A percentile compares a stretch with the other conserved stretches of the same genome.
These are phyloP conservation scores for Elymnias hypermnestra DNA, from an alignment of 1,140 invertebrate species.

Conservation along the genomic window DNA sequence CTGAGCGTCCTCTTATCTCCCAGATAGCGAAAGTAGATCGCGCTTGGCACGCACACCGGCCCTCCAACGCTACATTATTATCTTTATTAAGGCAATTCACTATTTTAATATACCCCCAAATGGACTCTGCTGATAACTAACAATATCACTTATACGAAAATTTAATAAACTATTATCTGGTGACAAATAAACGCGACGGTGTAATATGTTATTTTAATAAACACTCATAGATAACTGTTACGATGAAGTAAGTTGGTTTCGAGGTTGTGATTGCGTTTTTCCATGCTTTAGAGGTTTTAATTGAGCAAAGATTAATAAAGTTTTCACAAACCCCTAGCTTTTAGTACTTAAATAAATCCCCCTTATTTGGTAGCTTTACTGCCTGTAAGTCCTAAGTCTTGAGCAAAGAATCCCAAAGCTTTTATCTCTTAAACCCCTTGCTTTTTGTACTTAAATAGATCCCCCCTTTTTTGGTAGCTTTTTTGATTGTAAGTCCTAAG, in stretches of 20 bases:
- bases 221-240: not conserved
- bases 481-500: too few relatives aligned
- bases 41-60: slow-evolving; percentile 1
- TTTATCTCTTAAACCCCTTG: too few relatives aligned
- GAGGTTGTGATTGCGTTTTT: too few relatives aligned
- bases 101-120: slow-evolving; percentile 6
- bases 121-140: not conserved
- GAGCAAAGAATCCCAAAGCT: too few relatives aligned
- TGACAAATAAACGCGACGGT: slow-evolving; percentile 1
- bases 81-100: slow-evolving; percentile 5
- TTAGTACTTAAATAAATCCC: too few relatives aligned
- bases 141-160: not conserved
- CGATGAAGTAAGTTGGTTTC: not conserved
- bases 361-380: too few relatives aligned
- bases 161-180: slow-evolving; percentile 5
- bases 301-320: too few relatives aligned
- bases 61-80: slow-evolving; percentile 2
- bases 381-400: too few relatives aligned
- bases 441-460: too few relatives aligned
- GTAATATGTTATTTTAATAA: not conserved
- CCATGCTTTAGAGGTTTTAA: too few relatives aligned
- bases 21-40: slow-evolving; percentile 6
- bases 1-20: slow-evolving; percentile 3
- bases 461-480: too few relatives aligned
- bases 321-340: too few relatives aligned